A percentile compares a stretch with the other conserved stretches of the same genome.
These are phyloP conservation scores for Drosophila putrida DNA, from an alignment of 2,888 invertebrate genomes.

Conservation along the genomic window DNA sequence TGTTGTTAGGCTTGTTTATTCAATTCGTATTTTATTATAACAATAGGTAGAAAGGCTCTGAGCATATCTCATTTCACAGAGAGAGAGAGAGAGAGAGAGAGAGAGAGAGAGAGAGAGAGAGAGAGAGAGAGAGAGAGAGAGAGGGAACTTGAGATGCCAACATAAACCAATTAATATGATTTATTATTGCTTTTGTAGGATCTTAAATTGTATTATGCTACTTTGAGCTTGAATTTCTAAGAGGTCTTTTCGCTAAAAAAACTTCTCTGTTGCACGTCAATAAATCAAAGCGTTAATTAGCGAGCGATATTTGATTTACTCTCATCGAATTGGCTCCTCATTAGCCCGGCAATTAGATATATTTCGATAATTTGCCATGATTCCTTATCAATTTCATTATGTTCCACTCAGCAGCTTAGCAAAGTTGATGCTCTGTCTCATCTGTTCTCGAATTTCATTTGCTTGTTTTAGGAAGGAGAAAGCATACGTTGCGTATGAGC, in stretches of 20 bases:
- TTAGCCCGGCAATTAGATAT: slow-evolving; percentile 41
- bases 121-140: not conserved
- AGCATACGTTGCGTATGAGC: slow-evolving; percentile 57
- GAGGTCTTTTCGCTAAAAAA: not conserved
- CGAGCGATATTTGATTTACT: slow-evolving; percentile 46
- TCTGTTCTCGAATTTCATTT: slow-evolving; percentile 6
- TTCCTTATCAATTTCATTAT: slow-evolving; percentile 37
- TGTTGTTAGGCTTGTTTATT: slow-evolving; percentile 44
- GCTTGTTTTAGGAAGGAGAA: not conserved
- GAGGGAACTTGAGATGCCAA: slow-evolving; percentile 16
- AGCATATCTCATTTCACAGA: slow-evolving; percentile 13
- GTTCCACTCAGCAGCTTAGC: slow-evolving; percentile 19
- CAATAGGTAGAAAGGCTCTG: slow-evolving; percentile 26
- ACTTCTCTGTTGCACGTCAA: slow-evolving; percentile 8
- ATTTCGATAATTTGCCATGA: slow-evolving; percentile 21
- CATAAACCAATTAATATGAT: slow-evolving; percentile 67
- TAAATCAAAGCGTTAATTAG: slow-evolving; percentile 54
- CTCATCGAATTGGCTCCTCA: slow-evolving; percentile 13
- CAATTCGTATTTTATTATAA: slow-evolving; percentile 57
- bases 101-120: not conserved
- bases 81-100: not conserved
- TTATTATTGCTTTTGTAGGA: slow-evolving; percentile 54
- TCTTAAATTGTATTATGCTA: slow-evolving; percentile 22
- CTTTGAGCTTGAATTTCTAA: slow-evolving; percentile 2
- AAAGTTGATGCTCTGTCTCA: not conserved